Evolutionary conservation across 2,797 vertebrate species (phyloP).

Genomic region (Scolopax rusticola): DNA sequence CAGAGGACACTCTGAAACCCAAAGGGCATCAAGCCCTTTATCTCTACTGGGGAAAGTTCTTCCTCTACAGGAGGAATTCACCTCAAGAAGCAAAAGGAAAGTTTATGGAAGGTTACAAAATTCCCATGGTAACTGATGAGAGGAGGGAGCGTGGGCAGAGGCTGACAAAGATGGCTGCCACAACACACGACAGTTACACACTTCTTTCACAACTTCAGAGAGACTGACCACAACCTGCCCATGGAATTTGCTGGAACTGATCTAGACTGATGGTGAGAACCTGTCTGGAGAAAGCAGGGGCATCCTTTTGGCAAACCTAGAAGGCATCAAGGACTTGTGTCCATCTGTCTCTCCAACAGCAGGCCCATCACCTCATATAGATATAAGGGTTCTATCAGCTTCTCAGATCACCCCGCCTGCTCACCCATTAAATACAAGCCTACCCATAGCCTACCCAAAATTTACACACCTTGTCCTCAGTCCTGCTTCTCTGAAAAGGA

Average conservation of each 20-base stretch:
- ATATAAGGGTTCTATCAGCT: neutral
- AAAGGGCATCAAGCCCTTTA: neutral
- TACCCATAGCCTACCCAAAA: neutral
- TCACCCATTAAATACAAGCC: neutral
- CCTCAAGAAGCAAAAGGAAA: rapidly evolving
- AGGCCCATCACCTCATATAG: rapidly evolving
- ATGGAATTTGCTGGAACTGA: rapidly evolving
- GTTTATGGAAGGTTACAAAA: neutral
- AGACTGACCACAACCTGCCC: rapidly evolving
- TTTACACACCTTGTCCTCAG: neutral
- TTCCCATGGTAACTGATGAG: rapidly evolving
- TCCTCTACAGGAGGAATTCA: rapidly evolving
- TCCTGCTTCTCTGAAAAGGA: neutral
- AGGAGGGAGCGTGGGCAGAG: rapidly evolving
- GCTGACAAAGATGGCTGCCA: neutral
- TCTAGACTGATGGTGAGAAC: rapidly evolving
- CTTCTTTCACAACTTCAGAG: rapidly evolving
- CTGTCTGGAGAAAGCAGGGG: rapidly evolving
- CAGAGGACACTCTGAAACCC: neutral
- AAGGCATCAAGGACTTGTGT: too few relatives aligned
- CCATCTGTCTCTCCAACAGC: neutral
- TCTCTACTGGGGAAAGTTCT: neutral
- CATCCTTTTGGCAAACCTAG: neutral
- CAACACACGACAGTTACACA: rapidly evolving
- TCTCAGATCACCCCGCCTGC: rapidly evolving